Percentiles rank a stretch among this genome's conserved stretches.
These are phyloP conservation scores for Eutrigla gurnardus DNA, from an alignment of 2,797 vertebrate genomes.

Conservation along the genomic window DNA sequence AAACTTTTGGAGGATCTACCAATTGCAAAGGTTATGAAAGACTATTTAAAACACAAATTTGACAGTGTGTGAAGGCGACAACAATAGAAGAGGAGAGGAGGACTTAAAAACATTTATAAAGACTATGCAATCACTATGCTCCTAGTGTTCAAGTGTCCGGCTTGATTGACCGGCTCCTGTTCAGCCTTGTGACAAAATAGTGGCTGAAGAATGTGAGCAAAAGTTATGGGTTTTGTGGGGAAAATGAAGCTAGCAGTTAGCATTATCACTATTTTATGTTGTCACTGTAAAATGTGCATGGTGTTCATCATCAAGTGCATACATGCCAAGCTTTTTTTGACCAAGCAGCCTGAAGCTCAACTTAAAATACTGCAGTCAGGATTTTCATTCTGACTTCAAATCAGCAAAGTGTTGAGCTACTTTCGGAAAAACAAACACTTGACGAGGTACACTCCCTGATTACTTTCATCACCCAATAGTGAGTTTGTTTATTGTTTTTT, in stretches of 20 bases:
- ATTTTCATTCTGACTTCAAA: conserved; percentile 1
- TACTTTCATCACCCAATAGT: conserved; percentile 2
- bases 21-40: conserved; percentile 98
- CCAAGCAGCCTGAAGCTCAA: conserved; percentile 5
- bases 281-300: conserved; percentile 21
- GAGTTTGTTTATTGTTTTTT: neutral
- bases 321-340: neutral
- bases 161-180: conserved; percentile 16
- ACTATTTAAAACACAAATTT: conserved; percentile 99
- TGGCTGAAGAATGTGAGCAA: conserved; percentile 17
- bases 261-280: conserved; percentile 25
- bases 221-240: conserved; percentile 1
- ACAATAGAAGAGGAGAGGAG: conserved; percentile 47
- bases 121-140: conserved; percentile 96
- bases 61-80: conserved; percentile 89
- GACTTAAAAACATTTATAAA: conserved; percentile 78
- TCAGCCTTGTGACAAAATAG: conserved; percentile 23
- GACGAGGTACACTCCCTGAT: conserved; percentile 11
- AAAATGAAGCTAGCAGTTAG: conserved; percentile 22
- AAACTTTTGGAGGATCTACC: conserved; percentile 96
- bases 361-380: conserved; percentile 2
- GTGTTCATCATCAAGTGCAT: conserved; percentile 14
- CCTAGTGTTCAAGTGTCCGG: conserved; percentile 78
- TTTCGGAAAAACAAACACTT: neutral
- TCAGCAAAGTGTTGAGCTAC: neutral